Evolutionary conservation across 2,113 vertebrate species (phyloP), one percentile per base, ranked within the genome.

Genomic region (Colius striatus): DNA sequence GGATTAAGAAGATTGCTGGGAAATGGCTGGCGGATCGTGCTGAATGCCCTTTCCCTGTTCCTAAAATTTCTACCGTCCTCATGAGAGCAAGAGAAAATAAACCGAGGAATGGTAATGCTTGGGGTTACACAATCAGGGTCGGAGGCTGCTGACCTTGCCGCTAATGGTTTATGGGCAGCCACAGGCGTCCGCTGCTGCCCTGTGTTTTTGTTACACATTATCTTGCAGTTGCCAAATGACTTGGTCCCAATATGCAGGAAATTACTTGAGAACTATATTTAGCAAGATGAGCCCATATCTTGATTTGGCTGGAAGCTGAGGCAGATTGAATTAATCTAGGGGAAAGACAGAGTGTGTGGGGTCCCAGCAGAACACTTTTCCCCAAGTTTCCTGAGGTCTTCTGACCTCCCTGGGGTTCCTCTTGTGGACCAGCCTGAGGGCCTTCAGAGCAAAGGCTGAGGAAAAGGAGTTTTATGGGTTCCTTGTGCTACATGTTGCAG

Each of bases 71-170:
- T 94, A 70, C 78, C 55, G 0, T 95, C 79, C 95, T 96, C 96
- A 66, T 80, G 95, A 96, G 95, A 94, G 94, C 87, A 84, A 96
- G 93, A 76, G 91, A 94, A 97, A 97, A 97, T 94, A 97, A 97
- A 95, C 77, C 0, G 0, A 89, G 89, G 80, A 54, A 80, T 92
- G 93, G 92, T 94, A 96, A 89, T 95, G 89, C 94, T 87, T 0
- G 1, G 87, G 96, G 96, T 96, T 97, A 96, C 91, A 83, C 90
- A 97, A 97, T 94, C 97, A 96, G 86, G 92, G 96, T 96, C 92
- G 67, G 78, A 74, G 95, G 95, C 92, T 95, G 94, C 92, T 96
- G 96, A 97, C 96, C 96, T 93, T 51, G 66, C 89, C 10, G 36
- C 87, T 96, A 91, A 97, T 94, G 92, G 94, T 95, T 96, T 95